Evolutionary conservation across 2,113 vertebrate genomes (phyloP).

Genomic region (Stegostoma tigrinum): DNA sequence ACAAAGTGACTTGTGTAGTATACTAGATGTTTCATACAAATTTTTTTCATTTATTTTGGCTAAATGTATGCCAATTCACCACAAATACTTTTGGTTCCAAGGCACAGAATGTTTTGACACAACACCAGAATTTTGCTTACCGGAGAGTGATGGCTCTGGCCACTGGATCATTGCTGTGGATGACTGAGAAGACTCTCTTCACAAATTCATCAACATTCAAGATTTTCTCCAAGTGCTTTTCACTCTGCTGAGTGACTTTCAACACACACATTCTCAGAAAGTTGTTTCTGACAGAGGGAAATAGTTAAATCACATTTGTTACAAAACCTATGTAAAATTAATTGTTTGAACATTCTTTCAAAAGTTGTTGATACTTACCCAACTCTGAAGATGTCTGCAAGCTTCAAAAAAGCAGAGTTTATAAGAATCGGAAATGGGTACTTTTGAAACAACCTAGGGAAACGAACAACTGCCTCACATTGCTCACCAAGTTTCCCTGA

Average conservation of each 20-base stretch:
- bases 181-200: conserved; percentile 94
- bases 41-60: background rate
- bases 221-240: conserved; percentile 97
- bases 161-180: conserved; percentile 95
- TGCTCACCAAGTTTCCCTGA: conserved; percentile 93
- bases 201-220: conserved; percentile 97
- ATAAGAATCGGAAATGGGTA: conserved; percentile 97
- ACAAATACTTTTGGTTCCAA: background rate
- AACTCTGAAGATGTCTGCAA: conserved; percentile 92
- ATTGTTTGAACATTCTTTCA: background rate
- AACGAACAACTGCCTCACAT: conserved; percentile 93
- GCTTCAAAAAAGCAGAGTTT: conserved; percentile 91
- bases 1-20: background rate
- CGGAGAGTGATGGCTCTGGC: conserved; percentile 91
- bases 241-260: conserved; percentile 96
- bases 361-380: conserved; percentile 59
- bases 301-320: background rate
- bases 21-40: background rate
- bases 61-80: background rate
- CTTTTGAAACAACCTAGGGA: conserved; percentile 95
- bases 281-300: conserved; percentile 73
- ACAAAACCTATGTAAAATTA: background rate
- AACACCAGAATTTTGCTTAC: conserved; percentile 50
- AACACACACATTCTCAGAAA: conserved; percentile 90
- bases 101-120: background rate